Conservation (phyloP, 2,888 invertebrate genomes). For the Heliconius cydno region DNA sequence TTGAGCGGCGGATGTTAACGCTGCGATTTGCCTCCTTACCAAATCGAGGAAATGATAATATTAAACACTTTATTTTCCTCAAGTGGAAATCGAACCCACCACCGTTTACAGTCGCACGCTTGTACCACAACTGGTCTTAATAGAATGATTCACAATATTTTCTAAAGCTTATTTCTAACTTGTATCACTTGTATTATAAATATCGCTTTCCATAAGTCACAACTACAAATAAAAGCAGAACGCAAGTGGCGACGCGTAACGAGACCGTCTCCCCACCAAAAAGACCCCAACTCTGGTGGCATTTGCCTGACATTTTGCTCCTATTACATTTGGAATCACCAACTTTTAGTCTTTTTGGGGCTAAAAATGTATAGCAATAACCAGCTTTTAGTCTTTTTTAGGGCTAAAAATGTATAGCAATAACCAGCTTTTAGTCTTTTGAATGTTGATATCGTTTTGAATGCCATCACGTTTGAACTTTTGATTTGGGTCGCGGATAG, state of each 20-base stretch:
- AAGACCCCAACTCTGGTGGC: constrained; percentile 38
- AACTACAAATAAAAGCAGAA: constrained; percentile 35
- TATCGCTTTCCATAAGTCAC: constrained; percentile 17
- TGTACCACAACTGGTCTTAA: not conserved
- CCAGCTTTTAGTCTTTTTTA: not conserved
- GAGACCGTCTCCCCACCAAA: constrained; percentile 38
- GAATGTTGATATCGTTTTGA: constrained; percentile 4
- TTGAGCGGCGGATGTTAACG: too few species aligned
- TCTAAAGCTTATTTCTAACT: not conserved
- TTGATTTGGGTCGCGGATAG: not conserved
- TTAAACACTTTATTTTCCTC: too few species aligned
- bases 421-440: not conserved
- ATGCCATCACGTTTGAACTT: constrained; percentile 19
- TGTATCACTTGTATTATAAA: not conserved
- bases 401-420: not conserved
- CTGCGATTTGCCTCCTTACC: too few species aligned
- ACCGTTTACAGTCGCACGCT: too few species aligned
- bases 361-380: not conserved
- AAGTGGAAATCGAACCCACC: too few species aligned
- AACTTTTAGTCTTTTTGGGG: not conserved
- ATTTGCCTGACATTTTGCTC: constrained; percentile 41
- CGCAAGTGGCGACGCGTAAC: constrained; percentile 40
- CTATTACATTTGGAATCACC: constrained; percentile 20
- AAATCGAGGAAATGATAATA: too few species aligned
- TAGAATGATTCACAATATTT: constrained; percentile 3